Base-by-base conservation (phyloP, 2,797 vertebrate species). In the Cyclopterus lumpus region DNA sequence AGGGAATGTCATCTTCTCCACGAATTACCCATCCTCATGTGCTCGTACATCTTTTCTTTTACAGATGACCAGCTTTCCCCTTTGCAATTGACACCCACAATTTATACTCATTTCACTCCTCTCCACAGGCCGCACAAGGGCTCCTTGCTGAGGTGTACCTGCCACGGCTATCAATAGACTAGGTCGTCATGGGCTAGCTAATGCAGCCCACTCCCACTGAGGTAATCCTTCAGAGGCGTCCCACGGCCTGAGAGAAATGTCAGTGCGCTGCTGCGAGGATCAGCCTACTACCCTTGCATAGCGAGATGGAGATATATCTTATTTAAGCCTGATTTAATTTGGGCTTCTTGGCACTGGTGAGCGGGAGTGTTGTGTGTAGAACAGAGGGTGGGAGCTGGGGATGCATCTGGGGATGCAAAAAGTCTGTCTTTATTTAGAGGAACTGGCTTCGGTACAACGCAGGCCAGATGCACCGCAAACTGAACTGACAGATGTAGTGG, bases 101-200 rank as follows among this genome's bases (percentile, higher is more conserved):
- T 95, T 94, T 94, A 94, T 95, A 94, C 92, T 95, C 93, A 95
- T 95, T 95, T 90, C 90, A 87, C 87, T 89, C 88, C 87, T 74
- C 89, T 85, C 87, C 68, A 80, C 77, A 73, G 90, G 83, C 84
- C 51, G 3, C 73, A 82, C 84, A 71, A 77, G 73, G 83, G 82
- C 86, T 93, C 91, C 87, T 91, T 80, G 86, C 91, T 84, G 89
- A 90, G 91, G 84, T 92, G 90, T 91, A 90, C 89, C 92, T 92
- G 91, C 88, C 83, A 79, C 53, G 63, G 89, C 86, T 90, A 93
- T 92, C 93, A 85, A 90, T 83, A 86, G 91, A 94, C 87, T 87
- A 82, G 91, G 86, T 87, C 85, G 86, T 93, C 92, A 80, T 79
- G 80, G 85, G 88, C 80, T 77, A 66, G 83, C 88, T 92, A 91